Conservation (phyloP, 2,797 vertebrate species). For the Amniataba percoides region DNA sequence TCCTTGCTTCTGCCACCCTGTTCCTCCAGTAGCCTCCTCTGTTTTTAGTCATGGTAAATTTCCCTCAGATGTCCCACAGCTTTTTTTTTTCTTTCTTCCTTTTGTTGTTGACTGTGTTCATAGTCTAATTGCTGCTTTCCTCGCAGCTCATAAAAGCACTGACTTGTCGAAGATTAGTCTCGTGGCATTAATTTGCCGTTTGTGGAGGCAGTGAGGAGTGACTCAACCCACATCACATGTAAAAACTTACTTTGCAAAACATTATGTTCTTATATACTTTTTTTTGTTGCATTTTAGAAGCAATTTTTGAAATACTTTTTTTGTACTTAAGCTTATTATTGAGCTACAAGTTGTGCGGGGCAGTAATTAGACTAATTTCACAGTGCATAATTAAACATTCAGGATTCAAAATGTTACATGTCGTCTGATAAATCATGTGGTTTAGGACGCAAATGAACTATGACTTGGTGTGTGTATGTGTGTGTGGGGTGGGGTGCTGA, state of each 20-base stretch:
- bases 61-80: constrained; percentile 57
- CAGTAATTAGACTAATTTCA: constrained; percentile 17
- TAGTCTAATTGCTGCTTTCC: constrained; percentile 42
- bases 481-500: not conserved
- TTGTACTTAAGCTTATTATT: constrained; percentile 17
- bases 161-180: constrained; percentile 57
- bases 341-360: not conserved
- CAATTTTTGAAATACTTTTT: not conserved
- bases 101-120: constrained; percentile 9
- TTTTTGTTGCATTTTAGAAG: not conserved
- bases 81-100: not conserved
- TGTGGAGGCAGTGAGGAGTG: constrained; percentile 1
- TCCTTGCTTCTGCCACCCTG: constrained; percentile 39
- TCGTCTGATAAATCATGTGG: not conserved
- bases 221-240: not conserved
- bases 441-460: not conserved
- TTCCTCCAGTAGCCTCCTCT: constrained; percentile 44
- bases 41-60: constrained; percentile 67
- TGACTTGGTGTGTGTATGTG: not conserved
- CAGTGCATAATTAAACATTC: constrained; percentile 15
- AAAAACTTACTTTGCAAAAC: not conserved
- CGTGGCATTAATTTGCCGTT: constrained; percentile 25
- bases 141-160: constrained; percentile 48
- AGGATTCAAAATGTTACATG: not conserved
- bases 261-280: not conserved